Evolutionary conservation across 2,888 invertebrate genomes (phyloP).

Genomic region (Sphinx pinastri): DNA sequence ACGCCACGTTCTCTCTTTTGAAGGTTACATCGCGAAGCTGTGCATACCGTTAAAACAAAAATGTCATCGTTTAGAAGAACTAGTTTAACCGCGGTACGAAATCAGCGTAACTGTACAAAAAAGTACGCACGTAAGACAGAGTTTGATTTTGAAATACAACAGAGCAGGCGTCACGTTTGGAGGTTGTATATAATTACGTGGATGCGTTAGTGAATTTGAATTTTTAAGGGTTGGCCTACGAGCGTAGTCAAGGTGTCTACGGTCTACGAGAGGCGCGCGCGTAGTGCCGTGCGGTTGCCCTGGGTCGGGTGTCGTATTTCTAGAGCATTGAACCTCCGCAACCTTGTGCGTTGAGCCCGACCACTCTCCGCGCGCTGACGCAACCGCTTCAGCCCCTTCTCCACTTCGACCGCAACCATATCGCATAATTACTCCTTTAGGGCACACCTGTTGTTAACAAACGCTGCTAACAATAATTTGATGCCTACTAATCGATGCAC

Average conservation of each 20-base stretch:
- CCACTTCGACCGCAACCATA: slow-evolving; percentile 66
- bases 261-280: slow-evolving; percentile 30
- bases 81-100: slow-evolving; percentile 57
- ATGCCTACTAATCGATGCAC: slow-evolving; percentile 66
- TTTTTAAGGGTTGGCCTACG: slow-evolving; percentile 37
- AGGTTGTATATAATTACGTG: neutral
- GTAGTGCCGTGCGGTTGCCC: slow-evolving; percentile 60
- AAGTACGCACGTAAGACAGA: slow-evolving; percentile 8
- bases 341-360: slow-evolving; percentile 82
- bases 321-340: slow-evolving; percentile 84
- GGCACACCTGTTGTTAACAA: slow-evolving; percentile 75
- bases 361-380: slow-evolving; percentile 80
- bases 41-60: slow-evolving; percentile 75
- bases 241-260: slow-evolving; percentile 43
- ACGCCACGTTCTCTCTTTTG: slow-evolving; percentile 80
- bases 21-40: slow-evolving; percentile 70
- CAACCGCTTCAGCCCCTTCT: slow-evolving; percentile 80
- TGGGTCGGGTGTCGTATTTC: slow-evolving; percentile 81
- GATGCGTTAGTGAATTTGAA: slow-evolving; percentile 19
- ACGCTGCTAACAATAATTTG: slow-evolving; percentile 68
- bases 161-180: neutral
- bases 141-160: neutral
- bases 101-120: slow-evolving; percentile 42
- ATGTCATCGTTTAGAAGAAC: slow-evolving; percentile 66
- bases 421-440: slow-evolving; percentile 80